Evolutionary conservation across 2,888 invertebrate genomes (phyloP).

Genomic region (Prionchulus punctatus): DNA sequence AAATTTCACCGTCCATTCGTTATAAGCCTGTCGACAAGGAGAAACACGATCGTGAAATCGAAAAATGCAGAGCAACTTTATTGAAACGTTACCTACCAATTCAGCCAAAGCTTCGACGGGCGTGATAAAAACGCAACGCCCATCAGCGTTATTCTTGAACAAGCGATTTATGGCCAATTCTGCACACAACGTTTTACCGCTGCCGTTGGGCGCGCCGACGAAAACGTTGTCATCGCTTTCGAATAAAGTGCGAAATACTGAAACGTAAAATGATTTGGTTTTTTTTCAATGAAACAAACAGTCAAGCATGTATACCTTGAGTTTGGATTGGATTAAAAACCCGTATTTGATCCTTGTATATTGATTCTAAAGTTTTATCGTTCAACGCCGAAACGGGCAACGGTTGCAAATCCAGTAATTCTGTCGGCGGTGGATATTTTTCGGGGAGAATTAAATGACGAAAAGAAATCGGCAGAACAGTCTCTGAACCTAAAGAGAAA

Average conservation of each 20-base stretch:
- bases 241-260: slow-evolving; percentile 90
- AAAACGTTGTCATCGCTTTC: slow-evolving; percentile 87
- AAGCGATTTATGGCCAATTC: slow-evolving; percentile 85
- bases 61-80: not conserved
- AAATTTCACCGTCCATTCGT: slow-evolving; percentile 81
- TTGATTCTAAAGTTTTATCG: slow-evolving; percentile 62
- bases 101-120: slow-evolving; percentile 76
- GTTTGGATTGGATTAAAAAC: slow-evolving; percentile 98
- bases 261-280: slow-evolving; percentile 13
- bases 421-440: slow-evolving; percentile 93
- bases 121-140: slow-evolving; percentile 79
- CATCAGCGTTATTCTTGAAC: slow-evolving; percentile 43
- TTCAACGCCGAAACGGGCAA: slow-evolving; percentile 74
- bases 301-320: slow-evolving; percentile 47
- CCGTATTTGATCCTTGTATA: slow-evolving; percentile 68
- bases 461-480: slow-evolving; percentile 73
- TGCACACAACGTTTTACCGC: slow-evolving; percentile 59
- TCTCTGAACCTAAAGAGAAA: slow-evolving; percentile 21
- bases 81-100: slow-evolving; percentile 37
- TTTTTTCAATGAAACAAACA: not conserved
- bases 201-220: slow-evolving; percentile 45
- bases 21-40: slow-evolving; percentile 43
- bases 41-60: not conserved
- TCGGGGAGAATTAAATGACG: slow-evolving; percentile 90
- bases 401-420: slow-evolving; percentile 86